Evolutionary conservation across 2,888 invertebrate genomes (phyloP).

Genomic region (Hypolimnas misippus): DNA sequence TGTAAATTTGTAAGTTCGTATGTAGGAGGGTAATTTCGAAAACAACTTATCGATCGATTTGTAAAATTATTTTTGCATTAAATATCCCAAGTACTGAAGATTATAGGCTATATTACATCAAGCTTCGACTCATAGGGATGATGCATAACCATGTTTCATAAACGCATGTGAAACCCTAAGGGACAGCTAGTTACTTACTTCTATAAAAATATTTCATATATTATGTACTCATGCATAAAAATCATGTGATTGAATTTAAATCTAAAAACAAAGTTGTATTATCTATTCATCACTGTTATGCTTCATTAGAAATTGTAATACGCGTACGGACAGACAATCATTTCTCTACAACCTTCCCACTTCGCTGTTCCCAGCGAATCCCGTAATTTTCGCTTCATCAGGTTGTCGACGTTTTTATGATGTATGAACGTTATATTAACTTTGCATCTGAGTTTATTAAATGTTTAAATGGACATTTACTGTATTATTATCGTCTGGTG

Average conservation of each 20-base stretch:
- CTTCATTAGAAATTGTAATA: conserved; percentile 20
- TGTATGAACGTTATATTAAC: neutral
- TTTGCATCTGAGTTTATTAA: neutral
- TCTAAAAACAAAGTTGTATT: neutral
- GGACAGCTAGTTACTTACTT: no score
- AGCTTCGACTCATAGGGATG: no score
- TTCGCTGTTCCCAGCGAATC: conserved; percentile 23
- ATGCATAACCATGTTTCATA: no score
- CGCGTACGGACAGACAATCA: conserved; percentile 19
- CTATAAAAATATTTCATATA: no score
- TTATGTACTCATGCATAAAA: neutral
- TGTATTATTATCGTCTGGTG: neutral
- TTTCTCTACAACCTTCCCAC: conserved; percentile 14
- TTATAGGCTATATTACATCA: no score
- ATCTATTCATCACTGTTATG: conserved; percentile 1
- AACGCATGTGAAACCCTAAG: no score
- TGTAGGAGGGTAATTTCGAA: no score
- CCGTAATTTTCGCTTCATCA: conserved; percentile 32
- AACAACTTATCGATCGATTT: no score
- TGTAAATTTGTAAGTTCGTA: no score
- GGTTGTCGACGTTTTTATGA: conserved; percentile 9
- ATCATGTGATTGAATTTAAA: neutral
- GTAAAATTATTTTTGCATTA: no score
- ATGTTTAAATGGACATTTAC: neutral
- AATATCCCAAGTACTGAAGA: no score